Evolutionary conservation across 2,113 vertebrate species (phyloP), one percentile per base, ranked within the genome.

Genomic region (Tetrax tetrax): DNA sequence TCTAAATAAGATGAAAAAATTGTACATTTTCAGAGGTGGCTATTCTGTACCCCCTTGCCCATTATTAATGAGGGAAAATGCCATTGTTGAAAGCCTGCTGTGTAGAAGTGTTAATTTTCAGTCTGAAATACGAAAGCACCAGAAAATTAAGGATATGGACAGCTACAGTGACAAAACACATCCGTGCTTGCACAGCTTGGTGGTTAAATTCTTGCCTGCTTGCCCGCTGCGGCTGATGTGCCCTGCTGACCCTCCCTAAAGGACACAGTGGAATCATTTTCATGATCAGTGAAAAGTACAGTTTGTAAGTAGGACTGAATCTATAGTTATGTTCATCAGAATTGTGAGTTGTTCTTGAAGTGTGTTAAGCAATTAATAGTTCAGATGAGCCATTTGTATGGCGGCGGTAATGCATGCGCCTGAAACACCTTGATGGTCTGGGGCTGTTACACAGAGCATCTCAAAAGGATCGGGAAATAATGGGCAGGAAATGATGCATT

Each of bases 401-500:
- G 35, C 50, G 47, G n/a, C 41, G 45, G 68, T 29, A 50, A 69
- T 23, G 25, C 57, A 28, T 0, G 12, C 3, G 24, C 51, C 35
- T 56, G 14, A 27, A 70, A 11, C 17, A 53, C 81, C 71, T 80
- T 64, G 27, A 68, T 80, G 48, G 4, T 59, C 68, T 63, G 63
- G 56, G 60, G 53, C 61, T 38, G 71, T 19, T 54, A 14, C 24
- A 2, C 0, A 15, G 31, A n/a, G 15, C 0, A 2, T 51, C 89
- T 56, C 14, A 7, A 63, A 89, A 59, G 31, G 35, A n/a, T 59
- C 7, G 0, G 33, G 63, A 65, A 91, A 64, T 77, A 83, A 94
- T 88, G 90, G 50, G 74, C 95, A 96, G 93, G 92, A 95, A 91
- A 94, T 95, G 89, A 96, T 86, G 85, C 85, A 66, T 43, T 94